Evolutionary conservation across 2,797 vertebrate species (phyloP), one percentile per base, ranked within the genome.

Genomic region (Sebastes matsubarae): DNA sequence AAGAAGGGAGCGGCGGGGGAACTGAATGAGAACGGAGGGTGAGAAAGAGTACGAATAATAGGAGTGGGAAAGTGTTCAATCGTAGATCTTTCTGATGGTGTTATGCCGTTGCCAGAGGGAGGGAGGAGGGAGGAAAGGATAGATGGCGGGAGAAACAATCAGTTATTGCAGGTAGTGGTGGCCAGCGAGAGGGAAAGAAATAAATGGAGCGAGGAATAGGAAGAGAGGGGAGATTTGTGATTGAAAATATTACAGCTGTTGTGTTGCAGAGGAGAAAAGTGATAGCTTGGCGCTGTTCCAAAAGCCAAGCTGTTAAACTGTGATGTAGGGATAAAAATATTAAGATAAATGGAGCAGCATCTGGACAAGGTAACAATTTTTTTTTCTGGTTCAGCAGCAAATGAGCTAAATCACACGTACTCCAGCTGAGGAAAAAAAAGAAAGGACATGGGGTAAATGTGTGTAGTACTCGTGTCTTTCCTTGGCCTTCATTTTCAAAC

Each of bases 81-180:
- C 60, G 34, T 81, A 82, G 71, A 82, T 82, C 77, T 75, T 58
- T 80, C 38, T 70, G 84, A 71, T 69, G 79, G 70, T 68, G 80
- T 76, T 77, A 42, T 68, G 74, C 18, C 18, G 75, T 77, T 68
- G 79, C 82, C 68, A 58, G 72, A 59, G 50, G 66, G 82, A 72
- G 5, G 65, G 34, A 34, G 12, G 5, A 87, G 94, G 1, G 10
- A 13, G 72, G 69, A 14, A 50, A 55, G 70, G 34, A 77, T 38
- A 27, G 68, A 82, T 57, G 71, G 59, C 66, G 64, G 96, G 96
- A 96, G 96, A 96, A 96, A 94, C 95, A 94, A 96, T 97, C 96
- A 96, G 94, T 94, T 94, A 95, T 94, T 79, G 92, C 94, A 79
- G 81, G 85, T 92, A 91, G 90, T 79, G 92, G 91, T 92, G 93